Evolutionary conservation across 2,888 invertebrate genomes (phyloP), one percentile per base, ranked within the genome.

Genomic region (Sesamia inferens): DNA sequence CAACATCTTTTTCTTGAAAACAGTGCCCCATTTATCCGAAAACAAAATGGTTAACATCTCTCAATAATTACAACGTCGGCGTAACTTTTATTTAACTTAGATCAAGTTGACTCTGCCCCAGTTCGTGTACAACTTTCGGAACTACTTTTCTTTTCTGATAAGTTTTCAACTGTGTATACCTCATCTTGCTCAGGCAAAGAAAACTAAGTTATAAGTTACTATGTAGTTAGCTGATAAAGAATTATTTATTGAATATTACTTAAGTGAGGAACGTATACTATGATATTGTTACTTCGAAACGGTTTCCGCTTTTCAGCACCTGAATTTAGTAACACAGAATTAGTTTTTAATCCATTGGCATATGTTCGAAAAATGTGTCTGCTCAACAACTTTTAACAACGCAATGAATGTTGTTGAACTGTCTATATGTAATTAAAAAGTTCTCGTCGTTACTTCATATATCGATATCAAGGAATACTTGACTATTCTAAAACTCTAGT

Each of bases 101-200:
- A 57, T 44, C 16, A 72, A 76, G 16, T 84, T 68, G n/a, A 24
- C n/a, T 67, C 22, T 42, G 70, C 14, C 48, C 72, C 68, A 74
- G 66, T 79, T 74, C 22, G 42, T 51, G 14, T n/a, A 48, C 7
- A 73, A 83, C 72, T 79, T 81, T 61, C 61, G 61, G 64, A 68
- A 71, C 69, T 64, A 59, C 72, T 62, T 78, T 48, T 66, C 65
- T 68, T 75, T 81, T n/a, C n/a, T 79, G 81, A 83, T 75, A 84
- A 81, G 68, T 76, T 81, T 5, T 61, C 57, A 51, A 81, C 48
- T n/a, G n/a, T 63, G 51, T 62, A 67, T 47, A 73, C 64, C 61
- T 22, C 19, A 76, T 74, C 62, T 80, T 68, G 65, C 31, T 64
- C 39, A 47, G 59, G n/a, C 42, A 69, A 81, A 74, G 73, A 76